Percentiles rank a stretch among this genome's conserved stretches.
Conservation (phyloP, 53 echinoderm and acorn worm species). For the Henricia sp. region DNA sequence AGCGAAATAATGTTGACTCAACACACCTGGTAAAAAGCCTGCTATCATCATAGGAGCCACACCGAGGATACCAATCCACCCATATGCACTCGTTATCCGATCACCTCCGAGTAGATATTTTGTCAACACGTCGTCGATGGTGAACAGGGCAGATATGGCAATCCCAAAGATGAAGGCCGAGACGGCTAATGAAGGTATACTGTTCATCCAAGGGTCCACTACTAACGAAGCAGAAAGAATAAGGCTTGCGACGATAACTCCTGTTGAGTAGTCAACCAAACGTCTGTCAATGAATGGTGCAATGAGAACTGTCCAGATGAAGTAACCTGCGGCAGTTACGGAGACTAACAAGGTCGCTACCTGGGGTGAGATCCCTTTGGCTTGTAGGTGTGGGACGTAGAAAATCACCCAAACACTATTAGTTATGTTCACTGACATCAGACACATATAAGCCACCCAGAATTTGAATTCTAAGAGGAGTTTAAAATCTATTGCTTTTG, state of each 20-base stretch:
- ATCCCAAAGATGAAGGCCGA: not conserved
- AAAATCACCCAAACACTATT: not conserved
- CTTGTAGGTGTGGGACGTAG: slow-evolving; percentile 3
- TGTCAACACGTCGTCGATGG: not conserved
- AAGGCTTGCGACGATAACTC: not conserved
- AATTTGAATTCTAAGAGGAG: not conserved
- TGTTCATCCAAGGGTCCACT: not conserved
- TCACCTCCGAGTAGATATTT: not conserved
- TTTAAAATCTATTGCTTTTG: not conserved
- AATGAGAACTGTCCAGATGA: not conserved
- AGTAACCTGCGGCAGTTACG: not conserved
- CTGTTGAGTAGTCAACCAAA: not conserved
- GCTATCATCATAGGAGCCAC: not conserved
- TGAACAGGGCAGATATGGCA: not conserved
- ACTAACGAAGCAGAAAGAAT: not conserved
- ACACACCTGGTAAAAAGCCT: not conserved
- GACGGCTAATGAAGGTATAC: not conserved
- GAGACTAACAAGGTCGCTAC: not conserved
- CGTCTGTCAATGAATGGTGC: not conserved
- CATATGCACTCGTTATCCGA: not conserved
- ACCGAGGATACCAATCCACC: not conserved
- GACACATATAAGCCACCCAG: not conserved
- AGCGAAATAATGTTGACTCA: too few species aligned
- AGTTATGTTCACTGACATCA: not conserved
- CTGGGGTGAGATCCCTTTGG: not conserved